Evolutionary conservation across 2,113 vertebrate species (phyloP), one percentile per base, ranked within the genome.

Genomic region (Callospermophilus lateralis): DNA sequence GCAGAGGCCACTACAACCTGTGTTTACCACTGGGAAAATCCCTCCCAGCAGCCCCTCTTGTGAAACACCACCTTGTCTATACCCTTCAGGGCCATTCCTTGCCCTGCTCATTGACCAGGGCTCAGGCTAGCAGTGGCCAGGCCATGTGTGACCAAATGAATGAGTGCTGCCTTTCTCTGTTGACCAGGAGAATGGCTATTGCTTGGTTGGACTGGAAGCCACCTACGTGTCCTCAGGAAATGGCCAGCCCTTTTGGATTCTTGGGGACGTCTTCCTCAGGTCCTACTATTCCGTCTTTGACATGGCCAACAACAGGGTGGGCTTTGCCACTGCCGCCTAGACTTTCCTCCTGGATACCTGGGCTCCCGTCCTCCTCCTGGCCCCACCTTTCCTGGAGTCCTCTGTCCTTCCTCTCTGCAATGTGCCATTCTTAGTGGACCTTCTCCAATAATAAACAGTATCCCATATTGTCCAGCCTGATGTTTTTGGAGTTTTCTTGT

Each of bases 271-370:
- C 85, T 99, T 99, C 97, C 97, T 99, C 89, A 97, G 98, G 77
- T 97, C 98, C 86, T 99, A 98, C 95, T 99, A 98, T 51, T 98
- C 98, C 15, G 8, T 98, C 74, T 99, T 98, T 0, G 98, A 99
- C 96, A 28, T 97, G 26, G 97, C 92, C 93, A 98, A 98, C 92
- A 98, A 98, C 96, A 95, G 80, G 0, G 48, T 99, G 1, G 98
- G 99, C 65, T 97, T 99, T 3, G 98, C 99, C 93, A 93, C 94
- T 2, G 96, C 97, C 0, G 34, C 83, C 93, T 98, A 98, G 96
- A 0, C 96, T 96, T 55, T 24, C 53, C 0, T 53, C 70, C 92
- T 98, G 97, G 97, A 98, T 89, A 0, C 90, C 61, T 97, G 70
- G 96, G 97, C 0, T 70, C 97, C 0, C 37, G 98, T 22, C 45